Conservation (phyloP, 2,797 vertebrate species). For the Sibirionetta formosa region DNA sequence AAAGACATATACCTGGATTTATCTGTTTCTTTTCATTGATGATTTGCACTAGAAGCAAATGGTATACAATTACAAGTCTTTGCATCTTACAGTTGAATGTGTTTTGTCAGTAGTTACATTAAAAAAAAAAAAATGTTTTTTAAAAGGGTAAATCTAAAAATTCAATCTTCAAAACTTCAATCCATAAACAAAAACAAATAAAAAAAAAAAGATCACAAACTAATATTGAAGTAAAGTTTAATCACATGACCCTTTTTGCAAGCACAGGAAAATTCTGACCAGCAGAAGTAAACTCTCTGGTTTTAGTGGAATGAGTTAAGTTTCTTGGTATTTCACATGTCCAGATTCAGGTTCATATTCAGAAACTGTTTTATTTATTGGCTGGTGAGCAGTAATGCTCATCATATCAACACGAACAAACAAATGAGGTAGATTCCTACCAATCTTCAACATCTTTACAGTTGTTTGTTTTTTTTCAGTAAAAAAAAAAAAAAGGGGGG, state of each 20-base stretch:
- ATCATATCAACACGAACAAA: neutral
- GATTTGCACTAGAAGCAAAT: neutral
- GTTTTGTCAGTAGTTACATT: neutral
- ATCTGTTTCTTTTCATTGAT: neutral
- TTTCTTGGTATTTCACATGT: neutral
- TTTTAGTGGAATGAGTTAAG: rapidly evolving
- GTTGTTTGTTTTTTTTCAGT: neutral
- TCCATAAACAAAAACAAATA: too few relatives aligned
- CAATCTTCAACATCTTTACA: neutral
- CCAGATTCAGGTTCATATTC: neutral
- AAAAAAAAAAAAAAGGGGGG: neutral
- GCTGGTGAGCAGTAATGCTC: neutral
- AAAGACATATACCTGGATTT: neutral
- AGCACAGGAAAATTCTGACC: neutral
- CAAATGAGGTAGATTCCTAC: neutral
- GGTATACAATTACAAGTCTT: neutral
- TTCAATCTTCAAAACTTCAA: neutral
- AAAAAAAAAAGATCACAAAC: neutral
- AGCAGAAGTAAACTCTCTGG: neutral
- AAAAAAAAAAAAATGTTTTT: neutral
- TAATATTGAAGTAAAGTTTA: neutral
- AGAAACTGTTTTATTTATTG: neutral
- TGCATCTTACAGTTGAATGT: neutral
- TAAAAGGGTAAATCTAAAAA: neutral
- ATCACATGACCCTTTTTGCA: neutral